These are phyloP conservation scores for Synaphobranchus kaupii DNA, from an alignment of 2,797 vertebrate genomes.

Conservation along the genomic window DNA sequence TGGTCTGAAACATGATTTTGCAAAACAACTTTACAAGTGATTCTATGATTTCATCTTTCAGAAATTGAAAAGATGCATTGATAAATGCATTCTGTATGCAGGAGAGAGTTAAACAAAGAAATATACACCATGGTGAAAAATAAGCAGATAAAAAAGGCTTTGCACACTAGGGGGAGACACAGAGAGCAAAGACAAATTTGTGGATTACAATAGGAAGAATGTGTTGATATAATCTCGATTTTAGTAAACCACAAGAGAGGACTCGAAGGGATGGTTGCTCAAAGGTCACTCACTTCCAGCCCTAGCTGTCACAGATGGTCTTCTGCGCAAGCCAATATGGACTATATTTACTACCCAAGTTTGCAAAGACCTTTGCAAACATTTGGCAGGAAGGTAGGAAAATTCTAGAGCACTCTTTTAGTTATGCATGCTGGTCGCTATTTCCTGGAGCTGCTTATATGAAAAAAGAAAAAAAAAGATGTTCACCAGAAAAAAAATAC, in stretches of 20 bases:
- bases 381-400: constrained; percentile 15
- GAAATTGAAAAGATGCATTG: background rate
- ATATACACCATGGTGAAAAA: background rate
- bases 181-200: background rate
- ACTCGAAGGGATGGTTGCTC: background rate
- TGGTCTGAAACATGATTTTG: background rate
- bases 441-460: constrained; percentile 10
- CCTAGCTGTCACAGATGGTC: background rate
- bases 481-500: constrained; percentile 23
- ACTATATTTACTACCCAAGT: constrained; percentile 15
- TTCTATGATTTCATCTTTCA: background rate
- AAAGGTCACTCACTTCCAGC: constrained; percentile 1
- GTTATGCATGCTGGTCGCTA: background rate
- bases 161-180: background rate
- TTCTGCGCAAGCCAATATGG: background rate
- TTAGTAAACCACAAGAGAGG: background rate
- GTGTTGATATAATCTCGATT: background rate
- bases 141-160: background rate
- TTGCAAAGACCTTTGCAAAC: constrained; percentile 1
- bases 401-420: background rate
- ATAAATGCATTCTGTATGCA: background rate
- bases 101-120: background rate
- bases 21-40: background rate
- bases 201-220: background rate
- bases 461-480: constrained; percentile 15